Conservation (phyloP, 2,797 vertebrate genomes). For the Halcyon badia region DNA sequence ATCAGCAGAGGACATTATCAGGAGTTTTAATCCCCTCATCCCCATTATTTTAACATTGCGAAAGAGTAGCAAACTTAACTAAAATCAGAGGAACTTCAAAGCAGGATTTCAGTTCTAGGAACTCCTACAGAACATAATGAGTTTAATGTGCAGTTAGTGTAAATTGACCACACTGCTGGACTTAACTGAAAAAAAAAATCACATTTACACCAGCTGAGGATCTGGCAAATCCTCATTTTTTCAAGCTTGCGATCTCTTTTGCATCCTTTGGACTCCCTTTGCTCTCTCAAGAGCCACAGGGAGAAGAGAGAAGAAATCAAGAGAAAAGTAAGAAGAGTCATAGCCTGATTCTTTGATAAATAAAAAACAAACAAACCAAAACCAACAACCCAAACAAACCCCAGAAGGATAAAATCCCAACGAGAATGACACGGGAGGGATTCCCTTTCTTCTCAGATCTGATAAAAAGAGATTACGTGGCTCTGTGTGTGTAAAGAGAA, state of each 20-base stretch:
- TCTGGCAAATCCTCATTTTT: neutral
- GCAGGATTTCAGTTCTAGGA: neutral
- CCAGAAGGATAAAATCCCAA: neutral
- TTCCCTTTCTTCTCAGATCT: constrained; percentile 59
- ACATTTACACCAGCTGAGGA: neutral
- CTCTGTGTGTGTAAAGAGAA: neutral
- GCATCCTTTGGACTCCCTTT: neutral
- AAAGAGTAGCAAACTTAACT: neutral
- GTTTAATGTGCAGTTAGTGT: neutral
- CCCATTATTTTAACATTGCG: neutral
- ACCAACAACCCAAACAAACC: neutral
- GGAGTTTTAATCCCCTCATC: neutral
- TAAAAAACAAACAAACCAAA: neutral
- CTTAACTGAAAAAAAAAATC: neutral
- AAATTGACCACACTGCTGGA: neutral
- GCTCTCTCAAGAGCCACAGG: neutral
- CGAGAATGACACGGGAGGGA: neutral
- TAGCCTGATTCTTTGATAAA: neutral
- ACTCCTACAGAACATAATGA: neutral
- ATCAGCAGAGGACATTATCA: neutral
- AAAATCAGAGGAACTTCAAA: neutral
- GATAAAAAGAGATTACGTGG: constrained; percentile 46
- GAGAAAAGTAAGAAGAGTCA: neutral
- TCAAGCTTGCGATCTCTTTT: neutral
- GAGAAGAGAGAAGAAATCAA: neutral